Evolutionary conservation across 2,888 invertebrate genomes (phyloP), one percentile per base, ranked within the genome.

Genomic region (Piscicola geometra): DNA sequence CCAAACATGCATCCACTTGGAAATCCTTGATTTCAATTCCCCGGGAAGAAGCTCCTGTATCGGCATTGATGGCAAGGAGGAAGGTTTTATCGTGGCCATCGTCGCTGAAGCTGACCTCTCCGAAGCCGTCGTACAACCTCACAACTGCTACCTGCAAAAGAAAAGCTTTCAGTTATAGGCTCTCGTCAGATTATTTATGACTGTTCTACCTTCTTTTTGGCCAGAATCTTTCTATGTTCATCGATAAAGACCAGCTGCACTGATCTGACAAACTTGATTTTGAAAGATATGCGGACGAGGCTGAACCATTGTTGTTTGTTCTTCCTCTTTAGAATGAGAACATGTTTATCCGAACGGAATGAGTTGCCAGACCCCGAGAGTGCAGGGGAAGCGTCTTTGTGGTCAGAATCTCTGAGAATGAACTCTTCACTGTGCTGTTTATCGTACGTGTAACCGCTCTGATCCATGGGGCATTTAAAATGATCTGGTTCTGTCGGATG

Each of bases 161-260:
- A n/a, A n/a, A n/a, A n/a, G n/a, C n/a, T n/a, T 47, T 47, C 21
- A 47, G 50, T 15, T 21, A 47, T 47, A 15, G 9, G 50, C 9
- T 47, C 9, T 47, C 21, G 21, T 47, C 21, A 47, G 9, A 47
- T 15, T 47, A 15, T 47, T 47, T 15, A 47, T 47, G 9, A 47
- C 21, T 47, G 21, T 15, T 47, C 21, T 21, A 70, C 32, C 72
- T 52, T 52, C 18, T 32, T 72, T n/a, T 52, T 30, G 25, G 50
- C 32, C 15, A 50, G 25, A 47, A 47, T 21, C 21, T 47, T 47
- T 21, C 50, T 47, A 15, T 21, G 50, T 21, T 47, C 21, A 32
- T 72, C 72, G 30, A 25, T n/a, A 30, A 52, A 72, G 18, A 33
- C 28, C 50, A 72, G 47, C 15, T 72, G 50, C 18, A 72, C 72